Base-by-base conservation (phyloP, 1,140 invertebrate species). In the Drosophila truncata region DNA sequence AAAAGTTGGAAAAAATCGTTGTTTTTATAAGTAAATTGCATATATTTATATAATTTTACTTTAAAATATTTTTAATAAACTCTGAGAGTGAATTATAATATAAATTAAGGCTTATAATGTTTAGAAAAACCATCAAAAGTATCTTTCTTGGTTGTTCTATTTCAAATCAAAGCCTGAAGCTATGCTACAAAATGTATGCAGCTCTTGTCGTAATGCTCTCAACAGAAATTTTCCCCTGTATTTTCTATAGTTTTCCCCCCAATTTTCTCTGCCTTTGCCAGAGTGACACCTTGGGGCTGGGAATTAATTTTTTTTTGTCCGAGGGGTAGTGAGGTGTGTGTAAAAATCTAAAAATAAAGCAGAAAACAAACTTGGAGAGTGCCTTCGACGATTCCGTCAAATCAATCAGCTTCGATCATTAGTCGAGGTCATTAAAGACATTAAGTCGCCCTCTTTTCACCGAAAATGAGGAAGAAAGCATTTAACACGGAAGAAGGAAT, bases 401-500 rank as follows among this genome's bases (percentile, higher is more conserved):
- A 74, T 87, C 83, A 88, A 88, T 87, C 83, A 80, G 84, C 59
- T 76, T 72, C 66, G 80, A 83, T 88, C 83, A 87, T 88, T 87
- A 87, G 83, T 62, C 71, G 64, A 87, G 67, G 80, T 87, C 83
- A 87, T 87, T 87, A 87, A 87, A 83, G 83, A 65, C 83, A 87
- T 88, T 88, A 87, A 80, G 67, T 29, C 50, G 27, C 18, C 47
- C 18, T 29, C 16, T 55, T 55, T 55, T 39, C 44, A 33, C 27
- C 18, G 25, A 33, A 47, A 44, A 46, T 29, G 18, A 54, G 50
- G 57, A 55, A 64, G 41, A 58, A 67, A 60, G 59, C 67, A 78
- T 73, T 73, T 73, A 72, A 72, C 66, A 60, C 67, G 70, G 67
- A 72, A 72, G 69, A 49, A 35, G 42, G 52, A 72, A 72, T 39